Base-by-base conservation (phyloP, 1,140 invertebrate species). In the Pissodes strobi region DNA sequence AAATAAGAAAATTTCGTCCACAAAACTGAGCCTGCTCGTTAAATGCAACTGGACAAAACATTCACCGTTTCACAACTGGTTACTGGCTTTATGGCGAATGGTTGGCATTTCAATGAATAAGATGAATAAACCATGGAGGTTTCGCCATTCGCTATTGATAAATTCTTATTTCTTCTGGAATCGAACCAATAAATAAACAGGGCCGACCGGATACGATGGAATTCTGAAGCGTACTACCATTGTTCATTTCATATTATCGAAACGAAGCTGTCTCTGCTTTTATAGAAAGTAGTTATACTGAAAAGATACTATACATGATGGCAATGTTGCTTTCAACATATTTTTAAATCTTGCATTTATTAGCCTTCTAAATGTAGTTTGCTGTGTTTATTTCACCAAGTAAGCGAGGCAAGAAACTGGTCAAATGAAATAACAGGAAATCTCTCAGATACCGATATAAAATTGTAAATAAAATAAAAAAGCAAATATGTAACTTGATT, bases 211-310 rank as follows among this genome's bases (percentile, higher is more conserved):
- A 70, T 69, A 59, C 57, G 60, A 45, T 67, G 57, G 64, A 70
- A 73, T 73, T 70, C 68, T 69, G 49, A 66, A 66, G 70, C 70
- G 72, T 72, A 69, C 72, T 55, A 70, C 72, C 70, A 73, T 73
- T 73, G 70, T 73, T 73, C 72, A 70, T 67, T 70, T 73, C 70
- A 70, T 73, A 73, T 72, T 73, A 70, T 68, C 65, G 51, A 63
- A 72, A 72, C 66, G 68, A 70, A 71, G 41, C 64, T 30, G 66
- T 65, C 25, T 72, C 17, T 39, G 51, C 68, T 69, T 70, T 67
- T 70, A 72, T 66, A 68, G 68, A 62, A 72, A 57, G 59, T 66
- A 38, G 56, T 17, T 18, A 6, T 8, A 9, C 4, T 9, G 38
- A 45, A 57, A 43, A 43, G n/a, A n/a, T n/a, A n/a, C n/a, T n/a